These are phyloP conservation scores for Sclerurus mexicanus DNA, from an alignment of 2,113 vertebrate genomes.

Conservation along the genomic window DNA sequence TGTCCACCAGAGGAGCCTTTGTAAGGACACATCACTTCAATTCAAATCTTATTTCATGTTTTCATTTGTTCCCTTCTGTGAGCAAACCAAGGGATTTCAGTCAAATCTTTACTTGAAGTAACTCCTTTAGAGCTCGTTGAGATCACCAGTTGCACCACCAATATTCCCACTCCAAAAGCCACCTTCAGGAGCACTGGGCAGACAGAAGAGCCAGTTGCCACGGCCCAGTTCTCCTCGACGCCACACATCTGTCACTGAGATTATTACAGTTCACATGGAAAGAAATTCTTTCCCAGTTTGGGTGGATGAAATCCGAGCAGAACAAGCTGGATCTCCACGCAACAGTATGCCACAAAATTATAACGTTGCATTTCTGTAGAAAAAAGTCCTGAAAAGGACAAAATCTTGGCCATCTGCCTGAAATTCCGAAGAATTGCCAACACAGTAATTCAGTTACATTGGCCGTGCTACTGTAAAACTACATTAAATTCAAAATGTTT, in stretches of 20 bases:
- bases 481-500: slow-evolving; percentile 20
- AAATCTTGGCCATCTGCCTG: background rate
- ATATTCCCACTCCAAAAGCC: background rate
- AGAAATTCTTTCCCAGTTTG: background rate
- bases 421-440: slow-evolving; percentile 5
- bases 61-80: background rate
- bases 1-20: background rate
- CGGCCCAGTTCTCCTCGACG: background rate
- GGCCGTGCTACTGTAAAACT: slow-evolving; percentile 33
- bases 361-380: background rate
- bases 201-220: background rate
- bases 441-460: background rate
- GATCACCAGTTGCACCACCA: background rate
- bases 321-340: background rate
- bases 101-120: background rate
- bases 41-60: background rate
- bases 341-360: background rate
- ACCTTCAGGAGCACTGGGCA: background rate
- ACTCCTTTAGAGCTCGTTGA: background rate
- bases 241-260: background rate
- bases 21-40: background rate
- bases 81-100: background rate
- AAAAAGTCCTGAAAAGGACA: slow-evolving; percentile 20
- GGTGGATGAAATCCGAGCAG: background rate
- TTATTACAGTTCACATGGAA: background rate